Percentiles rank a stretch among this genome's conserved stretches.
These are phyloP conservation scores for Neocrepidodera transversa DNA, from an alignment of 2,888 invertebrate genomes.

Conservation along the genomic window DNA sequence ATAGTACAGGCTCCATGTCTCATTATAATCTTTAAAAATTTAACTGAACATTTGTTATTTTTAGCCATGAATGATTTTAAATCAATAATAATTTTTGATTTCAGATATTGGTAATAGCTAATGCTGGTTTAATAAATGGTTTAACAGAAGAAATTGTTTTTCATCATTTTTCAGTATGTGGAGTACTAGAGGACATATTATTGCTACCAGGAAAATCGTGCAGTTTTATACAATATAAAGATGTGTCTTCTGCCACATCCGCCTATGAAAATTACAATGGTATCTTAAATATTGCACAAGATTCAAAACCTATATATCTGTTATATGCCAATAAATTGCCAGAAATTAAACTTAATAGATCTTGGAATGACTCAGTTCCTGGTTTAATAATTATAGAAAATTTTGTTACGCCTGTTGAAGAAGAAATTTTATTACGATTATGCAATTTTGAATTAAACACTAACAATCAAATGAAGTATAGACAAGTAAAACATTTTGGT, in stretches of 20 bases:
- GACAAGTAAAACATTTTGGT: constrained; percentile 89
- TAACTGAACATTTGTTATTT: too few species aligned
- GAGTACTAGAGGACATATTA: constrained; percentile 67
- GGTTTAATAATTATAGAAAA: constrained; percentile 75
- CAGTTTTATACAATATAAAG: constrained; percentile 73
- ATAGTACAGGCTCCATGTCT: too few species aligned
- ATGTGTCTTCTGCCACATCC: constrained; percentile 61
- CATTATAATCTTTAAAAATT: too few species aligned
- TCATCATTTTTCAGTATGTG: constrained; percentile 63
- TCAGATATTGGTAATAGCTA: constrained; percentile 80
- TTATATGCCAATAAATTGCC: constrained; percentile 64
- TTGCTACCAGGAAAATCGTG: constrained; percentile 84
- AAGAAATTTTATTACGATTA: constrained; percentile 65
- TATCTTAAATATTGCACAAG: constrained; percentile 64
- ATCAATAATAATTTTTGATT: too few species aligned
- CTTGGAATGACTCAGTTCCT: constrained; percentile 63
- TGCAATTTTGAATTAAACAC: constrained; percentile 64
- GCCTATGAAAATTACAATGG: constrained; percentile 71
- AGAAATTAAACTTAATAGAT: constrained; percentile 46
- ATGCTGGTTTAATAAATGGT: constrained; percentile 86
- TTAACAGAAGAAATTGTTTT: constrained; percentile 71
- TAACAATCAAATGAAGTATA: constrained; percentile 71
- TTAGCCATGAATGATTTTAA: too few species aligned
- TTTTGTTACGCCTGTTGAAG: constrained; percentile 76
- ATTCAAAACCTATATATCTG: constrained; percentile 71